Conservation (phyloP, 2,797 vertebrate species). For the Syndactyla subalaris region DNA sequence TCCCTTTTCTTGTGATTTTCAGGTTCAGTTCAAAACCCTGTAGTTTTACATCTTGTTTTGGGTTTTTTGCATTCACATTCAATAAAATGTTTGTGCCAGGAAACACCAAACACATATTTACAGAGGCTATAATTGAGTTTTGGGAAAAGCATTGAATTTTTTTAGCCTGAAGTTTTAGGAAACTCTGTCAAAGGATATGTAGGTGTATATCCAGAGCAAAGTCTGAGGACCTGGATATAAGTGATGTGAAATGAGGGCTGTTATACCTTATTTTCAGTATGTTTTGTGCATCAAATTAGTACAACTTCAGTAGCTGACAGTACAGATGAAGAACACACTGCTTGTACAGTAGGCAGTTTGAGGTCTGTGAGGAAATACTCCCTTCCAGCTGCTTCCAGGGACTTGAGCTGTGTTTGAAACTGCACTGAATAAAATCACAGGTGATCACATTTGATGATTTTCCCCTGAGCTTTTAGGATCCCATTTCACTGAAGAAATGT, state of each 20-base stretch:
- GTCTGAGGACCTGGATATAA: not conserved
- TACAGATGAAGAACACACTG: not conserved
- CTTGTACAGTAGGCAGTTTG: not conserved
- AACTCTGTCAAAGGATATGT: not conserved
- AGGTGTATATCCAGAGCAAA: not conserved
- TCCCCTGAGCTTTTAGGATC: not conserved
- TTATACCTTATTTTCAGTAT: not conserved
- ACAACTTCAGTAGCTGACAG: not conserved
- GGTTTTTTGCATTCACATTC: not conserved
- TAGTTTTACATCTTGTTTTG: not conserved
- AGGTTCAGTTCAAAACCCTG: not conserved
- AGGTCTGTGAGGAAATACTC: not conserved
- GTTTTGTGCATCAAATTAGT: not conserved
- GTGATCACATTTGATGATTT: not conserved
- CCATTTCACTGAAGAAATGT: not conserved
- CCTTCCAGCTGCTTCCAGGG: not conserved
- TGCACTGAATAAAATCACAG: not conserved
- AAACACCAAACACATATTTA: not conserved
- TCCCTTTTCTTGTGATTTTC: not conserved
- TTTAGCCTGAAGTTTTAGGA: not conserved
- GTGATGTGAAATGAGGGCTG: not conserved
- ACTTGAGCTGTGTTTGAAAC: not conserved
- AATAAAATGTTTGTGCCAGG: not conserved
- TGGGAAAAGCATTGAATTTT: not conserved
- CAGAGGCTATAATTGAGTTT: not conserved